A percentile compares a stretch with the other conserved stretches of the same genome.
Conservation (phyloP, 1,140 invertebrate species). For the Pemphigus obesinymphae region DNA sequence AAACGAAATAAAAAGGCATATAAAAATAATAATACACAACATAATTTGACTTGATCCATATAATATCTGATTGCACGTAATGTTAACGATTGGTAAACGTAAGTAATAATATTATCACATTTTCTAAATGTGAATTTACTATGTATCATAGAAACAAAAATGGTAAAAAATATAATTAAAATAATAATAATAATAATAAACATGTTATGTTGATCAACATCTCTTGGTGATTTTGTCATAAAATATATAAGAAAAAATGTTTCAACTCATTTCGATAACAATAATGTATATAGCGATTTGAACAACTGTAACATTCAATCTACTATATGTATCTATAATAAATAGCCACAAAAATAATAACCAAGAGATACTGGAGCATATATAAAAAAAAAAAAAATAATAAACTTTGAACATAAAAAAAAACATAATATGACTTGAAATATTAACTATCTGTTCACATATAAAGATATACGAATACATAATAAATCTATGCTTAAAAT, state of each 20-base stretch:
- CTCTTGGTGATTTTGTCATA: not conserved
- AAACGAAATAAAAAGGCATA: constrained; percentile 13
- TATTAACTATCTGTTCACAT: not conserved
- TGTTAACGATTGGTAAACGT: constrained; percentile 25
- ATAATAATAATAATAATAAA: not conserved
- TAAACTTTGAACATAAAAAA: not conserved
- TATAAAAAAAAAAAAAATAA: not conserved
- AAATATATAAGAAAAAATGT: not conserved
- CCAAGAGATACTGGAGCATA: not conserved
- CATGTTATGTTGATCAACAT: not conserved
- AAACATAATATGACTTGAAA: not conserved
- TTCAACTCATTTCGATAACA: not conserved
- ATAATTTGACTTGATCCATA: not conserved
- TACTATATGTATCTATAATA: not conserved
- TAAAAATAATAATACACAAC: constrained; percentile 7
- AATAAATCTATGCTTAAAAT: constrained; percentile 2
- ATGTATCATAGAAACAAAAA: not conserved
- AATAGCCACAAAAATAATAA: not conserved
- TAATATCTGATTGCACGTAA: constrained; percentile 21
- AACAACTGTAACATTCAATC: not conserved
- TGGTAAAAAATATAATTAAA: not conserved
- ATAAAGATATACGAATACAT: not conserved
- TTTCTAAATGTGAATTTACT: not conserved
- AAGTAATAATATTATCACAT: constrained; percentile 31
- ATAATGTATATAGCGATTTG: not conserved